A percentile compares a stretch with the other conserved stretches of the same genome.
Evolutionary conservation across 2,797 vertebrate species (phyloP).

Genomic region (Oreochromis mossambicus): DNA sequence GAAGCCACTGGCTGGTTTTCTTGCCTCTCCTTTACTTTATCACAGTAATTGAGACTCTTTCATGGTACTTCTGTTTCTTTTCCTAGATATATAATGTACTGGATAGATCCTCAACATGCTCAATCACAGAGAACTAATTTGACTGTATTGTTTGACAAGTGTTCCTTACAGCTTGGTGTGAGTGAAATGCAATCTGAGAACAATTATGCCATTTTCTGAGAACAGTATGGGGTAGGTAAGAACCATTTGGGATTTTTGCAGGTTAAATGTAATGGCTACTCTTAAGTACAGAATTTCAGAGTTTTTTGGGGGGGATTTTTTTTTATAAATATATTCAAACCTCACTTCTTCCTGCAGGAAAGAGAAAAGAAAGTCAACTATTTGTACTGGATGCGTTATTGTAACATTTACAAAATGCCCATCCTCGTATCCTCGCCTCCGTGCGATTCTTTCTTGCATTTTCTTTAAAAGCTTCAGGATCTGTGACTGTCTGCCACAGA

Average conservation of each 20-base stretch:
- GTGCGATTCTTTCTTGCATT: not conserved
- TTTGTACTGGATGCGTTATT: not conserved
- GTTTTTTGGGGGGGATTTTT: not conserved
- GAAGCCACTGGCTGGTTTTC: conserved; percentile 65
- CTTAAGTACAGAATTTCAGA: conserved; percentile 46
- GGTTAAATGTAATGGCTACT: conserved; percentile 76
- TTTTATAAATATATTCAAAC: conserved; percentile 15
- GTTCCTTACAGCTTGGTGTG: conserved; percentile 76
- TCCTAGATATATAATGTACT: conserved; percentile 74
- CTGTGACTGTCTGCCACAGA: not conserved
- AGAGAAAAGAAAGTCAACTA: conserved; percentile 14
- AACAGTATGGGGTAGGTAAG: conserved; percentile 79
- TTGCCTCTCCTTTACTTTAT: conserved; percentile 65
- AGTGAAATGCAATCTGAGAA: conserved; percentile 82
- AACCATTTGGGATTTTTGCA: conserved; percentile 70
- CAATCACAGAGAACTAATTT: conserved; percentile 85
- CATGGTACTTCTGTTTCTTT: conserved; percentile 75
- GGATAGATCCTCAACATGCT: conserved; percentile 75
- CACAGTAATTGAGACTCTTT: conserved; percentile 78
- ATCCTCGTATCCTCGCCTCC: not conserved
- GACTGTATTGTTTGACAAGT: conserved; percentile 82
- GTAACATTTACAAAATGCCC: not conserved
- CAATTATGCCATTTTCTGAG: conserved; percentile 78
- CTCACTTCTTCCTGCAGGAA: conserved; percentile 11
- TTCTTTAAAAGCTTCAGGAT: not conserved